Evolutionary conservation across 2,888 invertebrate species (phyloP), one percentile per base, ranked within the genome.

Genomic region (Orthonevra nobilis): DNA sequence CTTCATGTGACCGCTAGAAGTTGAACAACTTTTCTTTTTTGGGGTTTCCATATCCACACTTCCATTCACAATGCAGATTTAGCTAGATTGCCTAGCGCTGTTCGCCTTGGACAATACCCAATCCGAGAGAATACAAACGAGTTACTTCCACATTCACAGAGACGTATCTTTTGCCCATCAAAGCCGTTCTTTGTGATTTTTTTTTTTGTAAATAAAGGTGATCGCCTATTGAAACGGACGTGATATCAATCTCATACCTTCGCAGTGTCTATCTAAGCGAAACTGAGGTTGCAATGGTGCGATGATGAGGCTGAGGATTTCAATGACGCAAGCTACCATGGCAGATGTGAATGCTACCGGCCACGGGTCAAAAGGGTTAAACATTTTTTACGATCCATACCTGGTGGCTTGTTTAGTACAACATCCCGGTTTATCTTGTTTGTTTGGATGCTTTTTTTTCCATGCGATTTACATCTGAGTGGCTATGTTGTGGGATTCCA

Each of bases 311-410:
- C n/a, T n/a, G n/a, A 54, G 26, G 46, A 40, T 34, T 26, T 30
- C 30, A 23, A 61, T 74, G 63, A 64, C 26, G 66, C 60, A 70
- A 58, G 20, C 26, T n/a, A n/a, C n/a, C 7, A 15, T 23, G 40
- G 77, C 77, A 79, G 77, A 72, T 79, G 77, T 68, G 64, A n/a
- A n/a, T 61, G 72, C 46, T 73, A 68, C 79, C 56, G 79, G 66
- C 79, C 79, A 79, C 66, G 73, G 79, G 79, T 79, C 79, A 79
- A 72, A 77, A 79, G 66, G 79, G 79, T 66, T 73, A 42, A 50
- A 23, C 36, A 42, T n/a, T 10, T n/a, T 44, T 63, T n/a, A 56
- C 64, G 60, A 68, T 73, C 40, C 36, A 6, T 69, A 42, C 44
- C 63, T 52, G 68, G 19, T 34, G 23, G 19, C 5, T 15, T 68